Conservation (phyloP, 2,888 invertebrate species). For the Gonocerus acuteangulatus region DNA sequence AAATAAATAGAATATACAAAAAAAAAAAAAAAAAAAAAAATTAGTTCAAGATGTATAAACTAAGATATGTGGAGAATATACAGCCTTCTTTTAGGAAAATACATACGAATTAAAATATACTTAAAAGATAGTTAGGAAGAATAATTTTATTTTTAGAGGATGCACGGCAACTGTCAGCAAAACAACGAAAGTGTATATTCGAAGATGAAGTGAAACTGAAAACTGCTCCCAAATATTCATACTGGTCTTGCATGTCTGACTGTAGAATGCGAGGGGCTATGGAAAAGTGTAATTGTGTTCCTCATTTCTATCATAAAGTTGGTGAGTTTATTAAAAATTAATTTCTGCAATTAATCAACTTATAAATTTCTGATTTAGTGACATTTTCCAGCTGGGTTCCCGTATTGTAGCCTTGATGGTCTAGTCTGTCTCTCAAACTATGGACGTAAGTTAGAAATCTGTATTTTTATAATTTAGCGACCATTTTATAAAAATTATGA, state of each 20-base stretch:
- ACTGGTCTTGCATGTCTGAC: constrained; percentile 64
- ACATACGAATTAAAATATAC: too few relatives aligned
- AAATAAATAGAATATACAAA: too few relatives aligned
- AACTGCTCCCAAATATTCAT: constrained; percentile 55
- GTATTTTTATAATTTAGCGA: too few relatives aligned
- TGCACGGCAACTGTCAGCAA: constrained; percentile 58
- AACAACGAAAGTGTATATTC: constrained; percentile 66
- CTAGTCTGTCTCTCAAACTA: constrained; percentile 42
- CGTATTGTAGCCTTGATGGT: constrained; percentile 53
- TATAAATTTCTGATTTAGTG: not conserved
- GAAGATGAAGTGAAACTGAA: constrained; percentile 57
- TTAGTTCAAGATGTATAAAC: too few relatives aligned
- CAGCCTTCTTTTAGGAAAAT: too few relatives aligned
- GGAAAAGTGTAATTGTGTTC: constrained; percentile 60
- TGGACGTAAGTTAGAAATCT: constrained; percentile 36
- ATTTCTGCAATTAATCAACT: not conserved
- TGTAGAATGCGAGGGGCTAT: constrained; percentile 61
- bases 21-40: too few relatives aligned
- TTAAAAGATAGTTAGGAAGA: too few relatives aligned
- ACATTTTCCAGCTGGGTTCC: constrained; percentile 46
- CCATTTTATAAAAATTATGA: too few relatives aligned
- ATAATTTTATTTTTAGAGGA: constrained; percentile 49
- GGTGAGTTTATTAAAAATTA: constrained; percentile 43
- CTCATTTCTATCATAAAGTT: constrained; percentile 59
- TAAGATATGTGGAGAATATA: too few relatives aligned